Evolutionary conservation across 2,888 invertebrate genomes (phyloP).

Genomic region (Hydropsyche betteni): DNA sequence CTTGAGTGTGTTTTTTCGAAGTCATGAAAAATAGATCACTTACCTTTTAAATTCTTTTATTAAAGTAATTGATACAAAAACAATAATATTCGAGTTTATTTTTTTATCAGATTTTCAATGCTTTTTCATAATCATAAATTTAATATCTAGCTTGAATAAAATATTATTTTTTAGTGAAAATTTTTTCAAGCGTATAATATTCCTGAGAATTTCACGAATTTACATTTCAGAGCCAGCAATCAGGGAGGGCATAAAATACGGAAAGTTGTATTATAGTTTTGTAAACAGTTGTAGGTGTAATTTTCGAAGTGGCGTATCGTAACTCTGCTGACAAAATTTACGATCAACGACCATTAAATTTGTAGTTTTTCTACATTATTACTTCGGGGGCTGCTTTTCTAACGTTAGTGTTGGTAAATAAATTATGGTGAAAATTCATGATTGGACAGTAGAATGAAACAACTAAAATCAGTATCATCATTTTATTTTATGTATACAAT

Average conservation of each 20-base stretch:
- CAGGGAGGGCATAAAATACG: background rate
- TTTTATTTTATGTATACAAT: constrained; percentile 35
- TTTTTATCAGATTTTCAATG: too few species aligned
- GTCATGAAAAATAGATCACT: too few species aligned
- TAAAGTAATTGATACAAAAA: too few species aligned
- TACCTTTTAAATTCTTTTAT: too few species aligned
- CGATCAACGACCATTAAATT: constrained; percentile 31
- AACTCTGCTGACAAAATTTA: constrained; percentile 21
- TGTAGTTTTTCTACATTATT: constrained; percentile 36
- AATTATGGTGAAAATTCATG: background rate
- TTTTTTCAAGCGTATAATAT: too few species aligned
- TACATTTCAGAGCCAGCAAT: background rate
- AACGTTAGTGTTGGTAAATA: constrained; percentile 6
- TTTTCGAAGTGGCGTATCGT: constrained; percentile 35
- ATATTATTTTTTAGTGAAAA: too few species aligned
- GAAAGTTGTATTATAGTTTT: background rate
- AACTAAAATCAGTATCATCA: constrained; percentile 6
- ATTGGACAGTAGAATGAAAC: background rate
- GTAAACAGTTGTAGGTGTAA: constrained; percentile 25
- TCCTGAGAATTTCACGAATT: too few species aligned
- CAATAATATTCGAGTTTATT: too few species aligned
- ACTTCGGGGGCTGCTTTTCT: background rate
- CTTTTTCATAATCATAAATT: too few species aligned
- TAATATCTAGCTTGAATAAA: too few species aligned
- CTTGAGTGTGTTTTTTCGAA: too few species aligned